Evolutionary conservation across 1,140 invertebrate genomes (phyloP), one percentile per base, ranked within the genome.

Genomic region (Andrena cerasifolii): DNA sequence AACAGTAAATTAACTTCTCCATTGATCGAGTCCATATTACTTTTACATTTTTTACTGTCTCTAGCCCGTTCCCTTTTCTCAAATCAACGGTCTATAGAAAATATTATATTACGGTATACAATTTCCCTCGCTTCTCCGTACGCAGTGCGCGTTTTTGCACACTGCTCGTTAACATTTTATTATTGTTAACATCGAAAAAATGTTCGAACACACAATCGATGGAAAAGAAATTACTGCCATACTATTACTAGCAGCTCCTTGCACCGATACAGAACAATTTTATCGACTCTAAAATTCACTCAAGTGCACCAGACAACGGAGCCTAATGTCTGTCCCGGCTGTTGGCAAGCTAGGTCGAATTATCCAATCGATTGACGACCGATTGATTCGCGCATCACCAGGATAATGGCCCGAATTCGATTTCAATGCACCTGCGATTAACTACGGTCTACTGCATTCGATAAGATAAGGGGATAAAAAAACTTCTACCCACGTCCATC

Each of bases 321-420:
- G 73, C 70, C 82, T 71, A 70, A 79, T 72, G 70, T 51, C 54
- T 72, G 72, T 56, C 58, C 59, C 53, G 62, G 62, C 49, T 58
- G 62, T 47, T 75, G 77, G 72, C 58, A 77, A 54, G 53, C 73
- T 63, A 67, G 77, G 75, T 86, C 85, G 84, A 90, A 89, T 90
- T 89, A 90, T 87, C 79, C 86, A 81, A 90, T 88, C 89, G 88
- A 90, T 89, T 88, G 89, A 77, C 82, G 80, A 72, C 83, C 86
- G 82, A 90, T 90, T 89, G 89, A 90, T 90, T 89, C 84, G 83
- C 76, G 83, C 83, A 86, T 86, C 84, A 86, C 70, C 72, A 80
- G 87, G 86, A 91, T 91, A 91, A 91, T 87, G 84, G 86, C 78
- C 78, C 75, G 78, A 87, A 79, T 84, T 86, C 80, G 77, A 86